Conservation (phyloP, 37 sponge, comb jelly and placozoan genomes). For the Eunapius fragilis region DNA sequence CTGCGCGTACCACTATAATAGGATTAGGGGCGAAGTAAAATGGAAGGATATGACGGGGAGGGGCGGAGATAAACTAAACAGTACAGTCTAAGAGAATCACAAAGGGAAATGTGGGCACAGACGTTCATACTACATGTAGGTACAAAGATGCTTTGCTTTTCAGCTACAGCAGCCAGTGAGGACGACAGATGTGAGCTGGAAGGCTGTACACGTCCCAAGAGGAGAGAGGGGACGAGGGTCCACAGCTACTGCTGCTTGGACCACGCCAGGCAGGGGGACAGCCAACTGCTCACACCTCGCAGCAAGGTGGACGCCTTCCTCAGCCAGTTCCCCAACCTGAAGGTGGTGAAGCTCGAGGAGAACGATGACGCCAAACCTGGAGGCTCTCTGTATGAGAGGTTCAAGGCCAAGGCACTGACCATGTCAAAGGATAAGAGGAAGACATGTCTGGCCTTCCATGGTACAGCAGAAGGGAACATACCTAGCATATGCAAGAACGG, state of each 20-base stretch:
- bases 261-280: constrained; percentile 62
- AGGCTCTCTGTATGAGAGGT: constrained; percentile 65
- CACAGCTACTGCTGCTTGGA: constrained; percentile 71
- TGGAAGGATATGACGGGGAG: neutral
- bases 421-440: constrained; percentile 63
- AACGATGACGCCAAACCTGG: constrained; percentile 72
- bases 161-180: constrained; percentile 24
- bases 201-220: constrained; percentile 50
- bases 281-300: constrained; percentile 44
- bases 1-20: too few relatives aligned
- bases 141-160: neutral
- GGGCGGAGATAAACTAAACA: neutral
- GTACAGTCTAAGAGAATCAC: too few relatives aligned
- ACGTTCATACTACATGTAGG: too few relatives aligned
- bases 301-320: constrained; percentile 65
- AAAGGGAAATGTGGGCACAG: too few relatives aligned
- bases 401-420: constrained; percentile 25
- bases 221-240: constrained; percentile 27
- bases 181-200: constrained; percentile 73
- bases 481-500: constrained; percentile 77
- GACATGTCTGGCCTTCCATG: constrained; percentile 83
- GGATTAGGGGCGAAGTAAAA: neutral
- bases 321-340: constrained; percentile 49
- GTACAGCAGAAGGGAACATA: constrained; percentile 68
- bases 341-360: constrained; percentile 52